Base-by-base conservation (phyloP, 2,888 invertebrate genomes). In the Eupelmus urozonus region DNA sequence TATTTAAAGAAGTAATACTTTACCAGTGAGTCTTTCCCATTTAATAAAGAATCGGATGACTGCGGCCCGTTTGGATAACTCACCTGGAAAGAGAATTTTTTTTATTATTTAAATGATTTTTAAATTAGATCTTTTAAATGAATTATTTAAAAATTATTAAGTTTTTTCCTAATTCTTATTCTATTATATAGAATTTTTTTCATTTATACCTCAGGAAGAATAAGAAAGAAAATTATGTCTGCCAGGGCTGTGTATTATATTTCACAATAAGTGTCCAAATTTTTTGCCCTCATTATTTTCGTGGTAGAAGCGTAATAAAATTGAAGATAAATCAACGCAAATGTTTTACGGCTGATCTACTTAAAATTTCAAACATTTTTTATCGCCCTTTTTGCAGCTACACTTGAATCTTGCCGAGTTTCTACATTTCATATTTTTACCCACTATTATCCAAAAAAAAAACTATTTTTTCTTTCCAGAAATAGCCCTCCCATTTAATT, bases 21-120 rank as follows among this genome's bases (percentile, higher is more conserved):
- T 80, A 80, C 80, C 80, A 80, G 67, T 70, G 80, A 80, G 60
- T 80, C 80, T 77, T 76, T 80, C 25, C 80, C 80, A 74, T 80
- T 80, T 70, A 80, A 73, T 59, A 80, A 80, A 45, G 80, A 80
- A 18, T 80, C 80, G 67, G 80, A 80, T 70, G 80, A 80, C 55
- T 74, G 80, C 60, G 80, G 80, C 29, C 80, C 80, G 60, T 80
- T 80, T 20, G 80, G 70, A 66, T 80, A 80, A 80, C 76, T 80
- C 73, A 80, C 80, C 80, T 80, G 66, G 13, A 80, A 80, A 70
- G 67, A n/a, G 60, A 9, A 59, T 45, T 62, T 59, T 34, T 27
- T n/a, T n/a, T 20, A 20, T 20, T 62, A 62, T 18, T 53, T 53
- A 53, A 20, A 20, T 63, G 0, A 20, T 11, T 45, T 45, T 45